Evolutionary conservation across 2,113 vertebrate genomes (phyloP).

Genomic region (Haemorhous mexicanus): DNA sequence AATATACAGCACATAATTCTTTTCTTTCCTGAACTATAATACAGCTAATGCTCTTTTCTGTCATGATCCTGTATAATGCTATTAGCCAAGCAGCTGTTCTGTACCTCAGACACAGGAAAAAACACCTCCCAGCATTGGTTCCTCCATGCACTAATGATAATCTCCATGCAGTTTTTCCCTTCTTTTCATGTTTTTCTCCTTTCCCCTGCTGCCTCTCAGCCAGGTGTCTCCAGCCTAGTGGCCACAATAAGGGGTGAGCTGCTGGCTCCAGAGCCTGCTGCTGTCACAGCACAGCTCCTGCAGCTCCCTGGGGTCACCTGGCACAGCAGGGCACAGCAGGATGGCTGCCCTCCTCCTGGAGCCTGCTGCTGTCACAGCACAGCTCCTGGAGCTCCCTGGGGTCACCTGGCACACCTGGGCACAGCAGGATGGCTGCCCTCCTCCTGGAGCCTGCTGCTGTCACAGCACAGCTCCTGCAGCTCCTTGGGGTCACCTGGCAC

Average conservation of each 20-base stretch:
- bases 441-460: not conserved
- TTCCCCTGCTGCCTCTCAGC: not conserved
- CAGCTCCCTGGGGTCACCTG: not conserved
- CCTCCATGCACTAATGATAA: not conserved
- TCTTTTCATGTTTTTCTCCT: not conserved
- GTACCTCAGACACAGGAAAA: conserved; percentile 10
- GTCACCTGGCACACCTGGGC: not conserved
- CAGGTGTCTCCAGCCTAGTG: not conserved
- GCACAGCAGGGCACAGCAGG: not conserved
- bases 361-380: fast-evolving
- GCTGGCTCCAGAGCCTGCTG: not conserved
- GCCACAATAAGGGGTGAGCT: not conserved
- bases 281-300: fast-evolving
- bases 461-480: fast-evolving
- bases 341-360: not conserved
- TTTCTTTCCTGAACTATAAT: conserved; percentile 13
- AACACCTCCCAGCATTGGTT: not conserved
- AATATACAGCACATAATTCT: conserved; percentile 53
- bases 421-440: not conserved
- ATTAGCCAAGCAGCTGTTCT: conserved; percentile 56
- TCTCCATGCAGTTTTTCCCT: not conserved
- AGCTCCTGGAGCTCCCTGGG: not conserved
- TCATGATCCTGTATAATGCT: conserved; percentile 49
- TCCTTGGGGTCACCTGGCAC: fast-evolving
- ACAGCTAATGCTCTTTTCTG: conserved; percentile 49